Evolutionary conservation across 2,888 invertebrate genomes (phyloP).

Genomic region (Cryptus armator): DNA sequence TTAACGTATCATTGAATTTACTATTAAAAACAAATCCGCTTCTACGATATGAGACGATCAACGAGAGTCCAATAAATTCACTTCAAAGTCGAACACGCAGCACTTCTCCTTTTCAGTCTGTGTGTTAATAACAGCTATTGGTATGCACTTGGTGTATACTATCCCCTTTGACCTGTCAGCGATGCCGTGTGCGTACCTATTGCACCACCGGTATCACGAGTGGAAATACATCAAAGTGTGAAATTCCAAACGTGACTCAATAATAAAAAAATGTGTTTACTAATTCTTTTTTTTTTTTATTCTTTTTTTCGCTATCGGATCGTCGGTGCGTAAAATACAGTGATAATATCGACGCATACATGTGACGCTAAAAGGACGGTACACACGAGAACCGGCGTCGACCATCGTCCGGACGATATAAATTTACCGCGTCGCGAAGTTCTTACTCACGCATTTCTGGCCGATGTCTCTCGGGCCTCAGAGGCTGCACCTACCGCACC

Average conservation of each 20-base stretch:
- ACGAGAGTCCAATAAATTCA: no score
- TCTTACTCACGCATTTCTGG: conserved; percentile 74
- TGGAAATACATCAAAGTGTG: not conserved
- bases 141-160: no score
- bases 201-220: not conserved
- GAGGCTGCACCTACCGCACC: conserved; percentile 66
- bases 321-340: not conserved
- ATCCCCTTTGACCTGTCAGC: no score
- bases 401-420: conserved; percentile 56
- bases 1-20: no score
- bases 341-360: not conserved
- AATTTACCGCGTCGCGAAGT: conserved; percentile 67
- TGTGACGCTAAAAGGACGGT: conserved; percentile 11
- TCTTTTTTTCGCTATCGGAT: not conserved
- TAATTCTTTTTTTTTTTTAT: not conserved
- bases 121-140: no score
- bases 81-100: no score
- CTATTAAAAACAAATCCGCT: no score
- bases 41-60: no score
- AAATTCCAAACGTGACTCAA: not conserved
- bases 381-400: conserved; percentile 24
- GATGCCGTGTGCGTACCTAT: no score
- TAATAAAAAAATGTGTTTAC: not conserved
- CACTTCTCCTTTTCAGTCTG: no score
- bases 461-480: conserved; percentile 76